Base-by-base conservation (phyloP, 1,140 invertebrate genomes). In the Asobara japonica region DNA sequence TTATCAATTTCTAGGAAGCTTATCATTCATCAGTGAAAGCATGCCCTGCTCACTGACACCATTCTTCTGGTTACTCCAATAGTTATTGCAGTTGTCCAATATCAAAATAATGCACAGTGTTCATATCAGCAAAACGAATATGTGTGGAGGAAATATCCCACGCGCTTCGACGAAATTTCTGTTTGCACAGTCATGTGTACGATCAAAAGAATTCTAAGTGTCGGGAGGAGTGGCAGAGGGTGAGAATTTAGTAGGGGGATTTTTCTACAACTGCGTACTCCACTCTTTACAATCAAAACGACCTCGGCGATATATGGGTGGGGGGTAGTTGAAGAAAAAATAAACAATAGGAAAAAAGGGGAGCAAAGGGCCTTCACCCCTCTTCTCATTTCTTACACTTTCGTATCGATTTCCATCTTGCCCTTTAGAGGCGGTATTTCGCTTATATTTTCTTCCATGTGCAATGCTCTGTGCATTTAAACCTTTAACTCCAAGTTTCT, bases 311-410 rank as follows among this genome's bases (percentile, higher is more conserved):
- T 70, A 66, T 56, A 74, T 66, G 67, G 67, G 27, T n/a, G 45
- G 65, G 61, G 72, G n/a, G 60, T 69, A 45, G 10, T 13, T 11
- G 56, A 69, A 30, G 1, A 27, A 29, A 18, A 30, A 62, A 62
- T 16, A 74, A 70, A 74, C 68, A 74, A 74, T 70, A n/a, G n/a
- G 56, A 73, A 61, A 73, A 62, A n/a, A n/a, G n/a, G n/a, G 65
- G 36, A 36, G 64, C 20, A 38, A 11, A 60, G 16, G 31, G 48
- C 3, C 36, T 27, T 30, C 29, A n/a, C 29, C 10, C 31, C 29
- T 62, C 29, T 31, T 6, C 11, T 29, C 41, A 11, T 31, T 69
- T 69, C 20, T 38, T 51, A 69, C 45, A 67, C 67, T 68, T 65
- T 70, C 72, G 27, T 22, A 74, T 74, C 62, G 68, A 74, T 69